phyloP scores from a whole-genome alignment of 2,797 vertebrate species.

The Rachycentron canadum region DNA sequence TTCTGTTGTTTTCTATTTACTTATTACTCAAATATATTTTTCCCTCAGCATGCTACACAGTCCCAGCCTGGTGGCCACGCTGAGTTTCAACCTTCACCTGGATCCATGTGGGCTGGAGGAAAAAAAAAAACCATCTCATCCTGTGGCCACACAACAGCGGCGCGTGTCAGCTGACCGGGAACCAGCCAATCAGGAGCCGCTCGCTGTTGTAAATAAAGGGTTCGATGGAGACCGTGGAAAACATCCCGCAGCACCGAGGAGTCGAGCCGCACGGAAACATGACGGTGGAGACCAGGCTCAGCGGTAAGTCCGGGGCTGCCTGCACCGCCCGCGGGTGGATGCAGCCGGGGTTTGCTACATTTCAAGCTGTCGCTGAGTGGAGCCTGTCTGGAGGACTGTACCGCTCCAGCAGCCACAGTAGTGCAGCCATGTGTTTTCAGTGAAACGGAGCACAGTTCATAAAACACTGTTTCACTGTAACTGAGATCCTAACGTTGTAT shows the following conservation, averaged over 20 bases:
- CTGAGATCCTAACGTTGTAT: background rate
- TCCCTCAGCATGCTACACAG: background rate
- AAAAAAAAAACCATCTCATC: background rate
- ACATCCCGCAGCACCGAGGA: no score
- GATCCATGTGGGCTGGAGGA: background rate
- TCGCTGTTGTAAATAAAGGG: conserved; percentile 50
- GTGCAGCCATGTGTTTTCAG: background rate
- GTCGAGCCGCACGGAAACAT: conserved; percentile 2
- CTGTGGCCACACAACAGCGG: background rate
- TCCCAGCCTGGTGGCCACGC: background rate
- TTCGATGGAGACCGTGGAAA: background rate
- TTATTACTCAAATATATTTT: no score
- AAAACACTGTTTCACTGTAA: background rate
- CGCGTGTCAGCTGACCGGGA: conserved; percentile 66
- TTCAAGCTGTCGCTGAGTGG: background rate
- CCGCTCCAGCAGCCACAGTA: background rate
- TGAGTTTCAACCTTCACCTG: conserved; percentile 67
- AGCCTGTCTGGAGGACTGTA: background rate
- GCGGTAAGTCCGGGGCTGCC: conserved; percentile 43
- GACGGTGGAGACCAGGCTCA: conserved; percentile 14
- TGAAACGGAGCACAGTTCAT: background rate
- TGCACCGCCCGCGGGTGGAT: accelerated
- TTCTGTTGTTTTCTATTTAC: background rate
- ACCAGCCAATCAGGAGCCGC: conserved; percentile 67
- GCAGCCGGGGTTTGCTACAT: background rate